Percentiles rank a stretch among this genome's conserved stretches.
These are phyloP conservation scores for Automeris io DNA, from an alignment of 2,888 invertebrate genomes.

Conservation along the genomic window DNA sequence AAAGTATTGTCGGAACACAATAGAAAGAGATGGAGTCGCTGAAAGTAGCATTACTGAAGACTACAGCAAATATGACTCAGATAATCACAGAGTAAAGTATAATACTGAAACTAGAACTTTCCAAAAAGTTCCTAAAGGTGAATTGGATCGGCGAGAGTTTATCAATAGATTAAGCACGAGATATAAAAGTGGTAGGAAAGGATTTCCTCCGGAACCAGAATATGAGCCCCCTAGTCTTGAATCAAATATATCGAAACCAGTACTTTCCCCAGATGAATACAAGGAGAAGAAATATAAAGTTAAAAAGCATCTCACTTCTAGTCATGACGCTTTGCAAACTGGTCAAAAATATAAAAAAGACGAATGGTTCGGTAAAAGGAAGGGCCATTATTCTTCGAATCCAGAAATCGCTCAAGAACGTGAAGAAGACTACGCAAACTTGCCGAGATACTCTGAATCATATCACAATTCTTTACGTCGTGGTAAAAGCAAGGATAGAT, in stretches of 20 bases:
- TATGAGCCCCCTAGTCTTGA: conserved; percentile 83
- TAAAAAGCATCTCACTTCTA: conserved; percentile 64
- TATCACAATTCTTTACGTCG: conserved; percentile 80
- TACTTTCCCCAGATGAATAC: conserved; percentile 78
- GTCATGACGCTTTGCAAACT: conserved; percentile 62
- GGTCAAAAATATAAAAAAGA: conserved; percentile 70
- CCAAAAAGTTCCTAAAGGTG: conserved; percentile 50
- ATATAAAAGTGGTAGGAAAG: conserved; percentile 44
- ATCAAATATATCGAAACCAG: conserved; percentile 71
- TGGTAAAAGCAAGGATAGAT: conserved; percentile 71
- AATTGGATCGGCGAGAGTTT: conserved; percentile 56
- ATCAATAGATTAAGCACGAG: conserved; percentile 49
- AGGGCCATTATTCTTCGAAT: conserved; percentile 78
- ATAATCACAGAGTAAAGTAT: conserved; percentile 60
- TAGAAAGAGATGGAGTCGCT: conserved; percentile 73
- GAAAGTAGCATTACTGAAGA: conserved; percentile 73
- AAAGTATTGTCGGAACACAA: conserved; percentile 73
- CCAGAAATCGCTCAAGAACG: conserved; percentile 77
- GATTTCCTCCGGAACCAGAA: conserved; percentile 71
- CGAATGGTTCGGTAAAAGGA: conserved; percentile 60
- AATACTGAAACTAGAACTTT: conserved; percentile 58
- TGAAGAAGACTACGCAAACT: conserved; percentile 66
- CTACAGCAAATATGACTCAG: conserved; percentile 67
- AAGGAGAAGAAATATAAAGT: conserved; percentile 71
- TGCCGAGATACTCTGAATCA: conserved; percentile 59